These are phyloP conservation scores for Eurypyga helias DNA, from an alignment of 2,113 vertebrate species.

Conservation along the genomic window DNA sequence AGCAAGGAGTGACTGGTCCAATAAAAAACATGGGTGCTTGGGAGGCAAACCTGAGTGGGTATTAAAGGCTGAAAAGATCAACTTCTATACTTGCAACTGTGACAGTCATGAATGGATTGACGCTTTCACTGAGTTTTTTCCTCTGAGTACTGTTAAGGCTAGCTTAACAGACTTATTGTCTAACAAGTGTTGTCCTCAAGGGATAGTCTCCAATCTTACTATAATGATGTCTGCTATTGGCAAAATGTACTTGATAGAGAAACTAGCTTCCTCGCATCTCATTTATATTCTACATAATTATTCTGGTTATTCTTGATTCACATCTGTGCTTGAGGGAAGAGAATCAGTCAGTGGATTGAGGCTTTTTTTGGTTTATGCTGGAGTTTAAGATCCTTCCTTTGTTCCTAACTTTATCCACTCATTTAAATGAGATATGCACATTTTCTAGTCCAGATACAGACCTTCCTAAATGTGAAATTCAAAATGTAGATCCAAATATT, in stretches of 20 bases:
- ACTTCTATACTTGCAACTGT: background rate
- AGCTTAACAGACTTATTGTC: background rate
- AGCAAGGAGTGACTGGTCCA: background rate
- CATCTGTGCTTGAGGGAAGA: conserved; percentile 8
- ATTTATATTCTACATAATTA: conserved; percentile 35
- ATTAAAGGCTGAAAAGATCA: background rate
- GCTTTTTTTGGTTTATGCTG: background rate
- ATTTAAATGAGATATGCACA: background rate
- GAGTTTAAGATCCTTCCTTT: background rate
- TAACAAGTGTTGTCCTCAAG: background rate
- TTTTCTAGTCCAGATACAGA: background rate
- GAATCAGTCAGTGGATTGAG: background rate
- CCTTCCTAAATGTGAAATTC: background rate
- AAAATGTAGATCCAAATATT: background rate
- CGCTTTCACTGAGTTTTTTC: background rate
- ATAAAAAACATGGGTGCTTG: background rate
- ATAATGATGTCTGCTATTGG: conserved; percentile 3
- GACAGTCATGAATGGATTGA: background rate
- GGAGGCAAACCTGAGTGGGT: background rate
- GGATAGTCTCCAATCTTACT: background rate
- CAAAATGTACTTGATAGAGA: conserved; percentile 16
- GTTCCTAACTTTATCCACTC: background rate
- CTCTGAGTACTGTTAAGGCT: background rate
- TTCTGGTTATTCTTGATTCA: conserved; percentile 1
- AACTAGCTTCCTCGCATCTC: background rate